phyloP scores from a whole-genome alignment of 2,888 invertebrate species.

The Alloscopus bannaensis region DNA sequence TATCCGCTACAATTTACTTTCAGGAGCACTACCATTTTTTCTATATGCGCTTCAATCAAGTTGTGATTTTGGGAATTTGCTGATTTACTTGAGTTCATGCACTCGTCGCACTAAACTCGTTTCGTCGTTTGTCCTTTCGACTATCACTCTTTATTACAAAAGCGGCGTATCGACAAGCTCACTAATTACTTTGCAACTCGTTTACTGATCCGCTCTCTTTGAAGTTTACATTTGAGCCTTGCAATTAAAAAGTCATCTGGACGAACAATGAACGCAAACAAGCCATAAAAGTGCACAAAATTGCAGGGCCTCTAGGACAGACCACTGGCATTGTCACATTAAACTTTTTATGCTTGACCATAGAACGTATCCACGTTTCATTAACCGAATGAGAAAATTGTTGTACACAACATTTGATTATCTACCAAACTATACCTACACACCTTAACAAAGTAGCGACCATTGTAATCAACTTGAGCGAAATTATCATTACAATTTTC shows the following conservation, averaged over 20 bases:
- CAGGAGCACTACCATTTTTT: too few relatives aligned
- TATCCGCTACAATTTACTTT: too few relatives aligned
- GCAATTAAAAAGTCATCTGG: constrained; percentile 49
- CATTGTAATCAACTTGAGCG: not conserved
- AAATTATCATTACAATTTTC: not conserved
- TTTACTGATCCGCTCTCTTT: not conserved
- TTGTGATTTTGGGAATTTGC: constrained; percentile 5
- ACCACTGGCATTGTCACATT: too few relatives aligned
- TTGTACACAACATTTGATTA: too few relatives aligned
- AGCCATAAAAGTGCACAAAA: constrained; percentile 44
- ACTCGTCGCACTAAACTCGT: not conserved
- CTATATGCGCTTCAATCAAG: constrained; percentile 23
- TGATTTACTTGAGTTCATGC: constrained; percentile 17
- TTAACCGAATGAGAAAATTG: too few relatives aligned
- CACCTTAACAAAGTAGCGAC: not conserved
- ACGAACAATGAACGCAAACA: constrained; percentile 20
- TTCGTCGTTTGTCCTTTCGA: not conserved
- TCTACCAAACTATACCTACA: too few relatives aligned
- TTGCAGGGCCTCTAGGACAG: too few relatives aligned
- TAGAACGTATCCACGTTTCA: too few relatives aligned
- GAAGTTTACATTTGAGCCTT: constrained; percentile 3
- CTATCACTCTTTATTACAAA: not conserved
- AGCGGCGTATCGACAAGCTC: constrained; percentile 14
- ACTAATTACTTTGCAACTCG: constrained; percentile 11
- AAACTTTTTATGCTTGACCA: too few relatives aligned